phyloP scores from a whole-genome alignment of 2,888 invertebrate species.

The Acanthoscelides obtectus region DNA sequence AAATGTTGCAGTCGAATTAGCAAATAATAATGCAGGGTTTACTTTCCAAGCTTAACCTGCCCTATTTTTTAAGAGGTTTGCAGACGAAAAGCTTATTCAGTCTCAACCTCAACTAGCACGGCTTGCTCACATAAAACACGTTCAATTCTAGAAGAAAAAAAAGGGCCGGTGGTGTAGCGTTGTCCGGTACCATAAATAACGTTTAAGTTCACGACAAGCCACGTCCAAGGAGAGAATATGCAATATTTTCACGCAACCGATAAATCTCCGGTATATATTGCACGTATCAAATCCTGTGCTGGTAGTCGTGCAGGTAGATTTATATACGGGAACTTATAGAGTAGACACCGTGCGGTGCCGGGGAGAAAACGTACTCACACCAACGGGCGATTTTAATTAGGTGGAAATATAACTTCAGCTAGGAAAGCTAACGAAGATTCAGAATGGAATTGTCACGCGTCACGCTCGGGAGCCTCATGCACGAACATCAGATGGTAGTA shows the following conservation, averaged over 20 bases:
- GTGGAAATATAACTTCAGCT: not conserved
- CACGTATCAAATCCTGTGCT: not conserved
- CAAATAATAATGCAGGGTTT: too few relatives aligned
- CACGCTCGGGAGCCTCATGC: not conserved
- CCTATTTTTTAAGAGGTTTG: too few relatives aligned
- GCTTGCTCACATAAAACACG: not conserved
- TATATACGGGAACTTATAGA: conserved; percentile 1
- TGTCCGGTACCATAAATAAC: not conserved
- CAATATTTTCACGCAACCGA: conserved; percentile 22
- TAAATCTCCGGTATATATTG: conserved; percentile 13
- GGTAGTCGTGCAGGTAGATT: not conserved
- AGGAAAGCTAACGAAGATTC: not conserved
- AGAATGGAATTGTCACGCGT: not conserved
- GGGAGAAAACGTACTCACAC: not conserved
- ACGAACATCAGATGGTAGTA: not conserved
- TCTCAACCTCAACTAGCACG: too few relatives aligned
- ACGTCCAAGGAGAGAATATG: conserved; percentile 18
- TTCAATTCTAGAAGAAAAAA: not conserved
- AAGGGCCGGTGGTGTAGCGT: not conserved
- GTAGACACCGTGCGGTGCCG: not conserved
- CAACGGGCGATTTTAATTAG: not conserved
- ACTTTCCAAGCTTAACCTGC: too few relatives aligned
- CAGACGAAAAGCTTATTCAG: too few relatives aligned
- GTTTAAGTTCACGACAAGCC: not conserved
- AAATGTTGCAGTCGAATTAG: too few relatives aligned